phyloP scores from a whole-genome alignment of 2,113 vertebrate genomes.

The Nestor notabilis region DNA sequence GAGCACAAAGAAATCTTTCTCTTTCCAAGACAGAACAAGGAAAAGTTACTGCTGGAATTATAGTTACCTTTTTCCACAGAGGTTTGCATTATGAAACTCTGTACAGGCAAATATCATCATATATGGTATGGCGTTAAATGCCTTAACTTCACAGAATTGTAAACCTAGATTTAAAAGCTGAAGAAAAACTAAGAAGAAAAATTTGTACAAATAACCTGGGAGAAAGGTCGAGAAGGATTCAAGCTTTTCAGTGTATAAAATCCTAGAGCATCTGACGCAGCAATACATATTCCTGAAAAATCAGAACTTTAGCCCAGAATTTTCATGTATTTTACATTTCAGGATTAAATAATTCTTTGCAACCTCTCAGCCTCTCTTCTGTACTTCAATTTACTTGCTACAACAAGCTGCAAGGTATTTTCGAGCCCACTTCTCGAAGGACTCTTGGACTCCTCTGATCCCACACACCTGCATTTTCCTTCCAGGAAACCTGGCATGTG shows the following conservation, averaged over 20 bases:
- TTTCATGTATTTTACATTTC: neutral
- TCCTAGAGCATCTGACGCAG: neutral
- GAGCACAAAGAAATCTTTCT: neutral
- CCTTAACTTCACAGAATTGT: neutral
- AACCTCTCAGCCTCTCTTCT: neutral
- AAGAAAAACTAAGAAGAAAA: neutral
- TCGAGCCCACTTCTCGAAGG: neutral
- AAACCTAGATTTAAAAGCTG: neutral
- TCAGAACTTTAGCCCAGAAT: fast-evolving
- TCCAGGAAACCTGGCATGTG: neutral
- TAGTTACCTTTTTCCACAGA: neutral
- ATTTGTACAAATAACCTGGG: neutral
- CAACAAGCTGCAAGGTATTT: neutral
- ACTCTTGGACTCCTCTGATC: neutral
- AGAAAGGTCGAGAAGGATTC: neutral
- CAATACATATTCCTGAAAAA: neutral
- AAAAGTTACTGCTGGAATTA: neutral
- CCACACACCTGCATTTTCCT: neutral
- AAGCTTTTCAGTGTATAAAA: neutral
- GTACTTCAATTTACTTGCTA: neutral
- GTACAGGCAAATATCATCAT: neutral
- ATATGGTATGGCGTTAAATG: neutral
- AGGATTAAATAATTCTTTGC: neutral
- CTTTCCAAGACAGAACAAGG: neutral
- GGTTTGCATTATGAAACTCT: neutral